Conservation (phyloP, 1,140 invertebrate genomes). For the Eulimnadia texana region DNA sequence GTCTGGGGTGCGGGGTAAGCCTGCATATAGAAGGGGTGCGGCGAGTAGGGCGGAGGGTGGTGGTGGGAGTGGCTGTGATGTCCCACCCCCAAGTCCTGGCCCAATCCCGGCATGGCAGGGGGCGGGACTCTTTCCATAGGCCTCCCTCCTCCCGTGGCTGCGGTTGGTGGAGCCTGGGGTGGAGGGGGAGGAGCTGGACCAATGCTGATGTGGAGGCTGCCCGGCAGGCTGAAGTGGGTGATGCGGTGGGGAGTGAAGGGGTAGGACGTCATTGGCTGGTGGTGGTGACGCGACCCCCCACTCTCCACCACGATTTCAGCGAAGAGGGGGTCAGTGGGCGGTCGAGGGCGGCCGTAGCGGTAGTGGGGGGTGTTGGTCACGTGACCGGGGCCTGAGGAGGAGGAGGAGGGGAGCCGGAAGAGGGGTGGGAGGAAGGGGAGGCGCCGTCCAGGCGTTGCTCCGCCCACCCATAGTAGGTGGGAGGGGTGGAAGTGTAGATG, state of each 20-base stretch:
- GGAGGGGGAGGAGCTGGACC: slow-evolving; percentile 22
- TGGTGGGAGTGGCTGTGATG: not conserved
- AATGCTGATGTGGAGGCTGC: slow-evolving; percentile 36
- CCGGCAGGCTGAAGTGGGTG: slow-evolving; percentile 31
- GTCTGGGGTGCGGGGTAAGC: slow-evolving; percentile 5
- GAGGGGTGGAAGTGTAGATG: too few species aligned
- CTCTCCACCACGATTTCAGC: slow-evolving; percentile 28
- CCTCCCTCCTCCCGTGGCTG: slow-evolving; percentile 17
- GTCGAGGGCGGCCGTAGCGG: too few species aligned
- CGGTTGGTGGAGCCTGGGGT: slow-evolving; percentile 18
- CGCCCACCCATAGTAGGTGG: too few species aligned
- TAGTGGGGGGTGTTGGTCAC: too few species aligned
- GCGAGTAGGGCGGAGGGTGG: not conserved
- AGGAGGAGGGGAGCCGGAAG: not conserved
- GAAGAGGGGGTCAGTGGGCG: slow-evolving; percentile 14
- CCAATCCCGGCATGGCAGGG: slow-evolving; percentile 26
- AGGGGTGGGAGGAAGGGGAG: too few species aligned
- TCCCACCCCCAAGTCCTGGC: not conserved
- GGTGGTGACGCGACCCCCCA: not conserved
- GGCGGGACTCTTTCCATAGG: slow-evolving; percentile 24
- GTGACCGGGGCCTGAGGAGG: not conserved
- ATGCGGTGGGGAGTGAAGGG: slow-evolving; percentile 27
- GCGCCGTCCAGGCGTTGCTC: too few species aligned
- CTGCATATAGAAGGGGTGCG: slow-evolving; percentile 10
- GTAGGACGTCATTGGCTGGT: not conserved